Conservation (phyloP, 2,888 invertebrate genomes). For the Idaea dimidiata region DNA sequence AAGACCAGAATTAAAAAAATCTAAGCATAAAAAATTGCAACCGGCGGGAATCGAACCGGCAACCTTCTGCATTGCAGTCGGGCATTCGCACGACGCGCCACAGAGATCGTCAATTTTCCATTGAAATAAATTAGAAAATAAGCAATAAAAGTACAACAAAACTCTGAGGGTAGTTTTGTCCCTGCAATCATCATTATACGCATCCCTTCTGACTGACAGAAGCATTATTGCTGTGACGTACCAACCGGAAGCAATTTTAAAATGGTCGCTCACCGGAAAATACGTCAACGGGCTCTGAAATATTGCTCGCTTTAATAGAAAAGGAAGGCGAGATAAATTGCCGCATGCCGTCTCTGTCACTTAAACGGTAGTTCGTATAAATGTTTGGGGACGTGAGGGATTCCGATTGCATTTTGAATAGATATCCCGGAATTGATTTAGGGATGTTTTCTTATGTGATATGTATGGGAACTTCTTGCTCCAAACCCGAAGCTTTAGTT, state of each 20-base stretch:
- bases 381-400: neutral
- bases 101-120: neutral
- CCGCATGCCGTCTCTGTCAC: neutral
- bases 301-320: slow-evolving; percentile 8
- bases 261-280: slow-evolving; percentile 1
- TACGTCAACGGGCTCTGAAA: slow-evolving; percentile 1
- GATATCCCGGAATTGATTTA: slow-evolving; percentile 1
- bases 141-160: neutral
- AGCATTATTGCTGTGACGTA: neutral
- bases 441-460: neutral
- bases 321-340: slow-evolving; percentile 6
- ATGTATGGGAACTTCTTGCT: neutral
- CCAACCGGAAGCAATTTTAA: neutral
- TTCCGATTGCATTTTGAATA: neutral
- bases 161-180: neutral
- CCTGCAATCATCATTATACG: neutral
- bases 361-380: neutral
- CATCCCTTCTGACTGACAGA: neutral
- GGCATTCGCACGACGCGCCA: too few relatives aligned
- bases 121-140: neutral
- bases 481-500: too few relatives aligned
- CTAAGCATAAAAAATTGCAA: too few relatives aligned
- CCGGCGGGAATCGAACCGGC: too few relatives aligned
- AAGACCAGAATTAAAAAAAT: too few relatives aligned
- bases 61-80: too few relatives aligned